phyloP scores from a whole-genome alignment of 1,140 invertebrate species.

The Cotesia typhae region DNA sequence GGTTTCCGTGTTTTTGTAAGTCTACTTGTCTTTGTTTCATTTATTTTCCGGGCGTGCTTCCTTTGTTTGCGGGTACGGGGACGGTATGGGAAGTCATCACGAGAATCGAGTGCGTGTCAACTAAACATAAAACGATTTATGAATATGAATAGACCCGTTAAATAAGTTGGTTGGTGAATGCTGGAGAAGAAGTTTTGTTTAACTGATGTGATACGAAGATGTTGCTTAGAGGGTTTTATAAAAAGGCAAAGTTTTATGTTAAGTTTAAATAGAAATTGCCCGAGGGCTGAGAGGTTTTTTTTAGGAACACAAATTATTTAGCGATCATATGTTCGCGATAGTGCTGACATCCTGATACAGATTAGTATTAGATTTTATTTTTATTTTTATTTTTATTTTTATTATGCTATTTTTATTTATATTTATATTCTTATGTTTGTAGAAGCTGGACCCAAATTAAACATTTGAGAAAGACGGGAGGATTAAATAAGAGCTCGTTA shows the following conservation, averaged over 20 bases:
- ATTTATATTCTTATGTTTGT: no score
- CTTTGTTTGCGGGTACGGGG: background rate
- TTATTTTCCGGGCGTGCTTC: slow-evolving; percentile 19
- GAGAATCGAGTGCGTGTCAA: slow-evolving; percentile 28
- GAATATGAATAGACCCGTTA: background rate
- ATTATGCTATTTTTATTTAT: no score
- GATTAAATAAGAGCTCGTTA: slow-evolving; percentile 11
- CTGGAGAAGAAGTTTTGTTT: background rate
- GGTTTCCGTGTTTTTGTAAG: slow-evolving; percentile 20
- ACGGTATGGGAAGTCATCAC: slow-evolving; percentile 4
- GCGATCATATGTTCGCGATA: slow-evolving; percentile 17
- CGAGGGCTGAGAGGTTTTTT: background rate
- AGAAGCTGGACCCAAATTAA: background rate
- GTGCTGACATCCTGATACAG: background rate
- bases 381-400: no score
- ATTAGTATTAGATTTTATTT: background rate
- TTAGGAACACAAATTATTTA: background rate
- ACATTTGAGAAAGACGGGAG: background rate
- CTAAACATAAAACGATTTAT: slow-evolving; percentile 20
- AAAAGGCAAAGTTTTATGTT: no score
- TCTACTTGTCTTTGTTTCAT: slow-evolving; percentile 17
- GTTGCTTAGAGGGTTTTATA: no score
- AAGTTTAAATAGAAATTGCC: slow-evolving; percentile 13
- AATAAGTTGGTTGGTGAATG: background rate
- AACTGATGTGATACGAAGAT: no score